Evolutionary conservation across 2,797 vertebrate species (phyloP), one percentile per base, ranked within the genome.

Genomic region (Chromobotia macracanthus): DNA sequence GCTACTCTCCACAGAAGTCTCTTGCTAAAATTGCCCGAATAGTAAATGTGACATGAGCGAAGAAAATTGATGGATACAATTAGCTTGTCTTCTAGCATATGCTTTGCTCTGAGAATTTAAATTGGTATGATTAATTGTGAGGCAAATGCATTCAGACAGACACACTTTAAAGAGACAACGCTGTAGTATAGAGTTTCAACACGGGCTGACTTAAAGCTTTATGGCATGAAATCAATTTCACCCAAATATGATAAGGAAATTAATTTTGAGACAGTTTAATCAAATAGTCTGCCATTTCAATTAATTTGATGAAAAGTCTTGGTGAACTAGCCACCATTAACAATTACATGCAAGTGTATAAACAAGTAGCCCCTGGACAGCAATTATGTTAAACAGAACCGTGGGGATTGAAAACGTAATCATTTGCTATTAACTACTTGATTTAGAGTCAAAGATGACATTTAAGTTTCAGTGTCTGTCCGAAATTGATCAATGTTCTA

Each of bases 211-310:
- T 76, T 73, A 55, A 74, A 70, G 69, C 58, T 89, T 86, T 81
- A 81, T 79, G 66, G 75, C 81, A 88, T 89, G 79, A 86, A 85
- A 87, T 90, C 82, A 82, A 81, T 86, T 83, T 68, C 31, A 23
- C 80, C 81, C 87, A 79, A 87, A 77, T 72, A 89, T 38, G 38
- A 38, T 86, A 85, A 82, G 58, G 68, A 91, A 87, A 86, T 87
- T 91, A 89, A 89, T 88, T 91, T 89, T 92, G 91, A 87, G 88
- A 87, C 92, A 90, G 85, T 91, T 92, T 92, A 93, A 93, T 91
- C 90, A 90, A 87, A 91, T 91, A 91, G 88, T 89, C 89, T 84
- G 83, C 93, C 93, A 91, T 89, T 90, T 88, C 89, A 90, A 92
- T 93, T 93, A 91, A 92, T 93, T 91, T 89, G 91, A 94, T 79